Conservation (phyloP, 2,888 invertebrate genomes). For the Caradrina clavipalpis region DNA sequence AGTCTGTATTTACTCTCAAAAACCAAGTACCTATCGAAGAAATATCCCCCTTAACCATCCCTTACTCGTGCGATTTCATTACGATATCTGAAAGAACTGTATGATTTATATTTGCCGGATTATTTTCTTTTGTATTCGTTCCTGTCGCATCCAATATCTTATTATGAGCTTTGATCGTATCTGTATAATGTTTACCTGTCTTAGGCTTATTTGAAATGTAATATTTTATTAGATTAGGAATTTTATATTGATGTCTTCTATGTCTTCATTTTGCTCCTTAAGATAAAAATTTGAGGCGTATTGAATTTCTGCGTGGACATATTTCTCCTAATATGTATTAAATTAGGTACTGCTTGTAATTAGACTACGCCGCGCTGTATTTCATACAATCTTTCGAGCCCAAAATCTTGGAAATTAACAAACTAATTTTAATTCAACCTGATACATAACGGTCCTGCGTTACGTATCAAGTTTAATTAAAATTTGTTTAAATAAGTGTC, state of each 20-base stretch:
- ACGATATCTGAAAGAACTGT: slow-evolving; percentile 76
- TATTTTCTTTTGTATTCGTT: slow-evolving; percentile 70
- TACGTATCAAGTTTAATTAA: too few relatives aligned
- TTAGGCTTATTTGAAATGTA: slow-evolving; percentile 31
- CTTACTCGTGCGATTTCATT: slow-evolving; percentile 80
- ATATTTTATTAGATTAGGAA: slow-evolving; percentile 18
- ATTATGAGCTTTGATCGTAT: slow-evolving; percentile 64
- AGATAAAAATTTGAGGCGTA: neutral
- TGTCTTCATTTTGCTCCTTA: neutral
- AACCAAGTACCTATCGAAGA: neutral
- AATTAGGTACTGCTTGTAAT: too few relatives aligned
- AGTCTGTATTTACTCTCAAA: too few relatives aligned
- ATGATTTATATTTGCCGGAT: slow-evolving; percentile 76
- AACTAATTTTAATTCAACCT: too few relatives aligned
- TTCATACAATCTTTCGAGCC: too few relatives aligned
- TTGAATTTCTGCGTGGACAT: neutral
- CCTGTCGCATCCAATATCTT: slow-evolving; percentile 67
- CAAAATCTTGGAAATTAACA: too few relatives aligned
- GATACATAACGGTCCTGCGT: too few relatives aligned
- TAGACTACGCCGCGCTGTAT: too few relatives aligned
- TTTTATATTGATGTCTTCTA: slow-evolving; percentile 11
- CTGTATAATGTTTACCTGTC: slow-evolving; percentile 42
- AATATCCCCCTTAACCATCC: slow-evolving; percentile 64
- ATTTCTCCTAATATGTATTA: neutral
- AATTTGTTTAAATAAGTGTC: too few relatives aligned